Base-by-base conservation (phyloP, 2,797 vertebrate species). In the Hemibagrus guttatus region DNA sequence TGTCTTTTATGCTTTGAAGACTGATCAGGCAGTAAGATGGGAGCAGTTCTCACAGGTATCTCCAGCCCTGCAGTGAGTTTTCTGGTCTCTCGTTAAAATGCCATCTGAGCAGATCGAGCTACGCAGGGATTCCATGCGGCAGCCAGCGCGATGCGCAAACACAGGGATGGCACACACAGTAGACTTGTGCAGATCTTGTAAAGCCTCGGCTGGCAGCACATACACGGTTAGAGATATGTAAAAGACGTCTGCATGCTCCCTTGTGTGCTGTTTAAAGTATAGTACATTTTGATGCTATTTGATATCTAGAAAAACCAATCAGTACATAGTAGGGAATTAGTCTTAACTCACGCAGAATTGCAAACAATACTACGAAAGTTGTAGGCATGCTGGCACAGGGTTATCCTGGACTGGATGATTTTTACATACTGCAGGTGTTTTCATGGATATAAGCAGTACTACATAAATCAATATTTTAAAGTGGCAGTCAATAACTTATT, bases 41-140 rank as follows among this genome's bases (percentile, higher is more conserved):
- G n/a, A 39, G n/a, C 21, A n/a, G 28, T 75, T 74, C 46, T 54
- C 46, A 58, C 82, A 83, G 82, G 82, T 58, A 58, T 12, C 72
- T 81, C 16, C 69, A 42, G 74, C 81, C 76, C 71, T 85, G 90
- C 91, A 90, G 90, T 91, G 92, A 82, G 87, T 91, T 95, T 93
- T 92, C 92, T 88, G 91, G 91, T 90, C 92, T 92, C 90, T 92
- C 93, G 93, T 94, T 93, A 93, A 94, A 95, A 94, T 94, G 93
- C 92, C 93, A 93, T 90, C 91, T 84, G 54, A 52, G 83, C 71
- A 79, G 88, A 89, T 87, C 89, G 68, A 90, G 91, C 91, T 87
- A 89, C 87, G 88, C 92, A 91, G 90, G 54, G 87, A 87, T 92
- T 88, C 90, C 64, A 59, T 5, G 79, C 26, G 49, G 83, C 88